These are phyloP conservation scores for Andrena bicolor DNA, from an alignment of 2,888 invertebrate species.

Conservation along the genomic window DNA sequence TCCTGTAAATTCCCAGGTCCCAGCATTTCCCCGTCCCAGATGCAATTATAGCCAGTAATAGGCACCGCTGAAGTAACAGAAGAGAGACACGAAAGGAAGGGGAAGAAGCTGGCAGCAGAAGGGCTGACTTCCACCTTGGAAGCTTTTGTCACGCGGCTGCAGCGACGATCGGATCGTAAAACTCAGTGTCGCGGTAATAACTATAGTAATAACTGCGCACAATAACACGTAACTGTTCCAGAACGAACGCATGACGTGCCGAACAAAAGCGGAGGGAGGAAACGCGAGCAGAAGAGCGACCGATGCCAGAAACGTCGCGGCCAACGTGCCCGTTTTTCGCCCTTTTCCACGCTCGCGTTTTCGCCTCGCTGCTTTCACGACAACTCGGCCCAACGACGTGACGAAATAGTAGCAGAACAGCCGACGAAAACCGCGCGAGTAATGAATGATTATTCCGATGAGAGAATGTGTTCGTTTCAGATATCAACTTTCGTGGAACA, in stretches of 20 bases:
- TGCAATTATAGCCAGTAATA: not conserved
- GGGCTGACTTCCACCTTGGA: conserved; percentile 41
- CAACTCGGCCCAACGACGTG: conserved; percentile 1
- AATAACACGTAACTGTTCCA: conserved; percentile 67
- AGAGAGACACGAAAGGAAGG: not conserved
- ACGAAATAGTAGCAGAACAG: not conserved
- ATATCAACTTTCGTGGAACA: too few species aligned
- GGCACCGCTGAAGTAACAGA: not conserved
- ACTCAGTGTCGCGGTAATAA: conserved; percentile 74
- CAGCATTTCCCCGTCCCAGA: not conserved
- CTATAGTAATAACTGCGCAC: conserved; percentile 74
- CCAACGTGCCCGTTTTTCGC: conserved; percentile 50
- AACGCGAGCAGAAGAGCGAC: conserved; percentile 30
- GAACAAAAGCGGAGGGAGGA: conserved; percentile 68
- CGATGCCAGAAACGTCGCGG: conserved; percentile 53
- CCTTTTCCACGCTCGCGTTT: conserved; percentile 51
- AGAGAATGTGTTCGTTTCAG: not conserved
- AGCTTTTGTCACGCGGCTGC: conserved; percentile 16
- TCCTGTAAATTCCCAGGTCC: too few species aligned
- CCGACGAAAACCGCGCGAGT: conserved; percentile 1
- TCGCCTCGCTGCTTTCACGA: conserved; percentile 44
- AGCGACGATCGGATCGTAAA: conserved; percentile 74
- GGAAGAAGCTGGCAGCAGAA: not conserved
- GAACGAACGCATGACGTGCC: conserved; percentile 48
- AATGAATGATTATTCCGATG: conserved; percentile 8